A percentile compares a stretch with the other conserved stretches of the same genome.
Conservation (phyloP, 2,888 invertebrate genomes). For the Anoncus sp. region DNA sequence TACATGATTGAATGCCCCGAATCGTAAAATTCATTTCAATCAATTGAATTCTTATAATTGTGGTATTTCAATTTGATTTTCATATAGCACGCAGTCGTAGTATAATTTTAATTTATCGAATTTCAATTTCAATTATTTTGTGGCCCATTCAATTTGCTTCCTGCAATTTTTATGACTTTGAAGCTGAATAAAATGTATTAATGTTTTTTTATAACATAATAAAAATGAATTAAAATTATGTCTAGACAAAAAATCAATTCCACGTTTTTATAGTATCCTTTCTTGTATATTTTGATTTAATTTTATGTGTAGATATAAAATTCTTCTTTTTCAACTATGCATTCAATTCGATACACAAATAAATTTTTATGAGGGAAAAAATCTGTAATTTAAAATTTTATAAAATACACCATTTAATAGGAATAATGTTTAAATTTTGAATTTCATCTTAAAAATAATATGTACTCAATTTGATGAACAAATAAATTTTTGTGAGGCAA, state of each 20-base stretch:
- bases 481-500: too few relatives aligned
- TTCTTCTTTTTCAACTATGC: too few relatives aligned
- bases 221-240: slow-evolving; percentile 7
- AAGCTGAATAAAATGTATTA: slow-evolving; percentile 16
- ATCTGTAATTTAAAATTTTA: too few relatives aligned
- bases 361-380: too few relatives aligned
- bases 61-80: not conserved
- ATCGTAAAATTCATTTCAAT: too few relatives aligned
- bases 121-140: not conserved
- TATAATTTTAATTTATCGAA: not conserved
- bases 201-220: slow-evolving; percentile 2
- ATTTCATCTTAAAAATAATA: too few relatives aligned
- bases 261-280: not conserved
- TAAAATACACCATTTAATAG: too few relatives aligned
- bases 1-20: too few relatives aligned
- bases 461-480: too few relatives aligned
- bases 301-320: slow-evolving; percentile 3
- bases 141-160: not conserved
- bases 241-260: slow-evolving; percentile 7
- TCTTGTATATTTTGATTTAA: not conserved
- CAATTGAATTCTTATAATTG: slow-evolving; percentile 3
- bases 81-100: not conserved
- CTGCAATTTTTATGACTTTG: not conserved
- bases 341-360: too few relatives aligned
- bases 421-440: too few relatives aligned